phyloP scores from a whole-genome alignment of 2,888 invertebrate genomes.

The Diaperis boleti region DNA sequence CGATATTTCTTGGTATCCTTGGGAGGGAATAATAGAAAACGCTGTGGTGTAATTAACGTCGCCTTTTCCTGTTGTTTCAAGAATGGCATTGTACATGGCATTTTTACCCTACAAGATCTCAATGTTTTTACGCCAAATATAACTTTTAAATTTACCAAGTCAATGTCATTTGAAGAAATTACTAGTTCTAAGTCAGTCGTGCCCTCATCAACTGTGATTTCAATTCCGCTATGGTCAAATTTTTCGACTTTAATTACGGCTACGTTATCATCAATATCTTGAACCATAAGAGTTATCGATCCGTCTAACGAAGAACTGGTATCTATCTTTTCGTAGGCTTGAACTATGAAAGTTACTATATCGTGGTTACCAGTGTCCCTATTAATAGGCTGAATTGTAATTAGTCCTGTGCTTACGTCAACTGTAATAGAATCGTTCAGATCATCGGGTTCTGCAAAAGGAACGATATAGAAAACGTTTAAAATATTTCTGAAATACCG shows the following conservation, averaged over 20 bases:
- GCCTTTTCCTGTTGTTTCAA: constrained; percentile 44
- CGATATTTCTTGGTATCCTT: constrained; percentile 72
- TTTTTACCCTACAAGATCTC: constrained; percentile 68
- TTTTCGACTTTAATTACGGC: constrained; percentile 8
- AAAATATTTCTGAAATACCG: too few relatives aligned
- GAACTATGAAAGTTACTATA: constrained; percentile 53
- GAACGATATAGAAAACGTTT: too few relatives aligned
- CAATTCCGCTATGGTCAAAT: neutral
- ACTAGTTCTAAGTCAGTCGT: neutral
- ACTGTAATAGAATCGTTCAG: constrained; percentile 50
- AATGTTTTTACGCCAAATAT: neutral
- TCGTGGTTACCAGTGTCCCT: constrained; percentile 60
- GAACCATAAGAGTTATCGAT: constrained; percentile 62
- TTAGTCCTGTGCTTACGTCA: constrained; percentile 52
- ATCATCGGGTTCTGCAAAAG: too few relatives aligned
- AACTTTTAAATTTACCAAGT: constrained; percentile 65
- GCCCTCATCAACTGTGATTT: constrained; percentile 22
- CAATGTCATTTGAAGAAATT: constrained; percentile 65
- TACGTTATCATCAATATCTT: constrained; percentile 73
- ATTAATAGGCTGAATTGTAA: constrained; percentile 61
- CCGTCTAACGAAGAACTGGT: constrained; percentile 45
- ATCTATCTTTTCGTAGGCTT: constrained; percentile 60
- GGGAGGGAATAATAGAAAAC: constrained; percentile 72
- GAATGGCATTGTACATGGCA: constrained; percentile 69
- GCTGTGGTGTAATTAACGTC: constrained; percentile 63